Conservation (phyloP, 37 sponge, comb jelly and placozoan genomes). For the Petrosia ficiformis region DNA sequence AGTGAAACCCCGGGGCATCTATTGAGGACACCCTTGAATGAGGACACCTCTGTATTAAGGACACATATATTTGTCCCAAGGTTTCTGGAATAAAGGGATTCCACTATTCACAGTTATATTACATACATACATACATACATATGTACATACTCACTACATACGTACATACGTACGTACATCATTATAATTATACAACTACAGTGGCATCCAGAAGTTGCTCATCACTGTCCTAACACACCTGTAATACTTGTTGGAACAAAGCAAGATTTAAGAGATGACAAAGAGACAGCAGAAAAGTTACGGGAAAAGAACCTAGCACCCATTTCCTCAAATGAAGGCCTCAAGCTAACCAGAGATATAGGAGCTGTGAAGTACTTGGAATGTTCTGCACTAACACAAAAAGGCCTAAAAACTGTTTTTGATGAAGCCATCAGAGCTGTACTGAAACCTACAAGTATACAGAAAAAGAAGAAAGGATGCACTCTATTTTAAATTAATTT, state of each 20-base stretch:
- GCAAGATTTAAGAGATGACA: slow-evolving; percentile 49
- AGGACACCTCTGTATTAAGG: too few species aligned
- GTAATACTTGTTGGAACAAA: slow-evolving; percentile 62
- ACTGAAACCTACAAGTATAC: slow-evolving; percentile 32
- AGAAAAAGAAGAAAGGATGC: slow-evolving; percentile 79
- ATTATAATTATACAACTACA: neutral
- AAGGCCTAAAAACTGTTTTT: slow-evolving; percentile 16
- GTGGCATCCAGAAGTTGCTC: slow-evolving; percentile 45
- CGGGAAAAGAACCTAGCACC: slow-evolving; percentile 35
- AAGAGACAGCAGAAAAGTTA: slow-evolving; percentile 28
- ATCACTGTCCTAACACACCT: slow-evolving; percentile 57
- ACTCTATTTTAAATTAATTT: neutral
- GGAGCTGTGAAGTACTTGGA: slow-evolving; percentile 56
- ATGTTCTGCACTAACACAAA: slow-evolving; percentile 64
- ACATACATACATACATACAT: too few species aligned
- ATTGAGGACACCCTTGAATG: too few species aligned
- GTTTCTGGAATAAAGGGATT: too few species aligned
- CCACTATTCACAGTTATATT: too few species aligned
- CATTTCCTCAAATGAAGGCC: slow-evolving; percentile 38
- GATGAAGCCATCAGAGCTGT: slow-evolving; percentile 24
- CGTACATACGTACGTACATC: too few species aligned
- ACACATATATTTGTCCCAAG: too few species aligned
- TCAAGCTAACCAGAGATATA: slow-evolving; percentile 44
- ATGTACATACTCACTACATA: too few species aligned
- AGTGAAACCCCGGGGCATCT: too few species aligned